Conservation (phyloP, 1,140 invertebrate species). For the Leucophenga varia region DNA sequence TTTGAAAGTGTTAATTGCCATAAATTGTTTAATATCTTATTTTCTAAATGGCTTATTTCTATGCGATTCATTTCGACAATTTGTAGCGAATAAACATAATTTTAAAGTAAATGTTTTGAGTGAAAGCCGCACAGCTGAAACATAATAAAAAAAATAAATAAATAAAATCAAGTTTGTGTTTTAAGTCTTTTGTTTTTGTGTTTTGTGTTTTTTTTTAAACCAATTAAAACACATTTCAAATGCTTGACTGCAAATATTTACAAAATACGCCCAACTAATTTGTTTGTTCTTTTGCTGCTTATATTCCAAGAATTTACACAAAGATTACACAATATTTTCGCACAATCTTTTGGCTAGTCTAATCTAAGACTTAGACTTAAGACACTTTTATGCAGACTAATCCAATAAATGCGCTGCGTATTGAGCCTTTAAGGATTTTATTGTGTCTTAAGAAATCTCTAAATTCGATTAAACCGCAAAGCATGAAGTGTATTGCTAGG, state of each 20-base stretch:
- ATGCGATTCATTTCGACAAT: too few species aligned
- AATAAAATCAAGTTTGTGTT: slow-evolving; percentile 20
- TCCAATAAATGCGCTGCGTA: slow-evolving; percentile 27
- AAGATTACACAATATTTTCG: slow-evolving; percentile 40
- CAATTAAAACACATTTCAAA: too few species aligned
- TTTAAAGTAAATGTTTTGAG: slow-evolving; percentile 15
- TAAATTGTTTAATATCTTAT: slow-evolving; percentile 40
- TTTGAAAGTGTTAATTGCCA: slow-evolving; percentile 6
- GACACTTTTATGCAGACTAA: slow-evolving; percentile 22
- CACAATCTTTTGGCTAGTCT: too few species aligned
- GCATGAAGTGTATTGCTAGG: slow-evolving; percentile 31
- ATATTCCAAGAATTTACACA: slow-evolving; percentile 32
- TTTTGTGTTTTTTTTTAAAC: neutral
- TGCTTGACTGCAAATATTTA: too few species aligned
- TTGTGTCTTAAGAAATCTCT: slow-evolving; percentile 40
- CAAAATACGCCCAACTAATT: slow-evolving; percentile 19
- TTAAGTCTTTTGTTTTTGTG: slow-evolving; percentile 33
- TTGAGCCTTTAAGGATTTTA: slow-evolving; percentile 1
- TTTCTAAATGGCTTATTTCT: slow-evolving; percentile 35
- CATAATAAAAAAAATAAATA: neutral
- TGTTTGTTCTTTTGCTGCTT: neutral
- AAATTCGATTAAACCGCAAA: slow-evolving; percentile 51
- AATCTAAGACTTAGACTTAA: slow-evolving; percentile 20
- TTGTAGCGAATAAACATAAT: slow-evolving; percentile 16
- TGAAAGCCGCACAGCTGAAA: neutral